These are phyloP conservation scores for Deilephila elpenor DNA, from an alignment of 2,888 invertebrate genomes.

Conservation along the genomic window DNA sequence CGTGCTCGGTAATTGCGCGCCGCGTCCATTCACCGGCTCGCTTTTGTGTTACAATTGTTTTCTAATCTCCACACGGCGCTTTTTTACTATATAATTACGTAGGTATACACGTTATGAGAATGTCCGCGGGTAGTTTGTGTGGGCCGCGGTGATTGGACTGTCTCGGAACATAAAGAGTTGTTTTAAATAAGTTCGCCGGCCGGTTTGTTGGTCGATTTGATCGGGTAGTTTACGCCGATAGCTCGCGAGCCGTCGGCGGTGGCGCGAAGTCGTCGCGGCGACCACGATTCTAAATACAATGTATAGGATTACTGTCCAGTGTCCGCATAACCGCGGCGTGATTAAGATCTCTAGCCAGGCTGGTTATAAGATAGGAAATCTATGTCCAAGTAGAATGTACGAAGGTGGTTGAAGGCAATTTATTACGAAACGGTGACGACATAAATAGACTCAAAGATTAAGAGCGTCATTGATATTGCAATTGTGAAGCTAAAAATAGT, in stretches of 20 bases:
- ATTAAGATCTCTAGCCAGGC: neutral
- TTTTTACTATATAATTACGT: slow-evolving; percentile 49
- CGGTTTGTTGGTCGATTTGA: slow-evolving; percentile 3
- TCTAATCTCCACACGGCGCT: slow-evolving; percentile 58
- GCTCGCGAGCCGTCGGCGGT: slow-evolving; percentile 2
- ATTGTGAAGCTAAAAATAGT: neutral
- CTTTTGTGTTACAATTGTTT: slow-evolving; percentile 64
- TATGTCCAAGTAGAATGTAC: neutral
- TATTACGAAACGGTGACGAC: neutral
- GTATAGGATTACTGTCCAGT: neutral
- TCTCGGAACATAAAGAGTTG: slow-evolving; percentile 24
- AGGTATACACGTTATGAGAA: slow-evolving; percentile 19
- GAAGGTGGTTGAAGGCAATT: neutral
- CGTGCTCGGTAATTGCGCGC: slow-evolving; percentile 78
- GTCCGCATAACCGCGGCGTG: neutral
- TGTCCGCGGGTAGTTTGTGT: slow-evolving; percentile 25
- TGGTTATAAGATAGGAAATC: neutral
- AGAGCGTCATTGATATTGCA: too few species aligned
- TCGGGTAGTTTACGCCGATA: slow-evolving; percentile 14
- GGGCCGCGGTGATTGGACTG: slow-evolving; percentile 26
- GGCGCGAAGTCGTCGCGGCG: neutral
- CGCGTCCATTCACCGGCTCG: slow-evolving; percentile 65
- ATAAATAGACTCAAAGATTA: slow-evolving; percentile 1
- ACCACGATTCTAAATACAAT: slow-evolving; percentile 5
- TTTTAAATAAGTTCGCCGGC: slow-evolving; percentile 5